phyloP scores from a whole-genome alignment of 2,888 invertebrate genomes.

The Helobdella robusta region DNA sequence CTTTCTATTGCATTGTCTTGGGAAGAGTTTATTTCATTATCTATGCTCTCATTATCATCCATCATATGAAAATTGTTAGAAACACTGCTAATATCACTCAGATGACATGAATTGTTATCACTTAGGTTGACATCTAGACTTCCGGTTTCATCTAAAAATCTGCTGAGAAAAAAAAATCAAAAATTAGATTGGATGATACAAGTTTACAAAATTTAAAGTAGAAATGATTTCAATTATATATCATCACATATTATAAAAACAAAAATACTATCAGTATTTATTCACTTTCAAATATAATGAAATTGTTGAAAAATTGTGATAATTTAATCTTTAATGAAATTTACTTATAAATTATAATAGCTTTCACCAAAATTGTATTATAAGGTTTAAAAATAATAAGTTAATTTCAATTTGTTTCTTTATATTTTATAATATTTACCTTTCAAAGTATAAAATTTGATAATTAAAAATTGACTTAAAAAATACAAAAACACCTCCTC shows the following conservation, averaged over 20 bases:
- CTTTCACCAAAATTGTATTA: not conserved
- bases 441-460: no score
- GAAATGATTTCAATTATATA: no score
- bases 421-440: no score
- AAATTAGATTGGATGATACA: not conserved
- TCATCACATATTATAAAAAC: no score
- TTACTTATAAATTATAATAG: not conserved
- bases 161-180: not conserved
- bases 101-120: constrained; percentile 44
- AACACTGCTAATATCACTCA: constrained; percentile 46
- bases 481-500: constrained; percentile 16
- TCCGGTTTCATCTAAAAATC: constrained; percentile 39
- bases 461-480: not conserved
- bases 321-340: not conserved
- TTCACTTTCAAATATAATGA: constrained; percentile 2
- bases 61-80: constrained; percentile 38
- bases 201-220: no score
- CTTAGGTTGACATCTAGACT: constrained; percentile 48
- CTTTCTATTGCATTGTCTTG: constrained; percentile 29
- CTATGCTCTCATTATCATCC: constrained; percentile 33
- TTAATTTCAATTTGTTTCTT: not conserved
- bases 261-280: no score
- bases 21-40: constrained; percentile 22
- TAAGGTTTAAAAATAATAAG: not conserved
- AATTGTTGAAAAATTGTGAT: not conserved